Percentiles rank a stretch among this genome's conserved stretches.
phyloP scores from a whole-genome alignment of 2,113 vertebrate genomes.

The Heterotilapia buettikoferi region DNA sequence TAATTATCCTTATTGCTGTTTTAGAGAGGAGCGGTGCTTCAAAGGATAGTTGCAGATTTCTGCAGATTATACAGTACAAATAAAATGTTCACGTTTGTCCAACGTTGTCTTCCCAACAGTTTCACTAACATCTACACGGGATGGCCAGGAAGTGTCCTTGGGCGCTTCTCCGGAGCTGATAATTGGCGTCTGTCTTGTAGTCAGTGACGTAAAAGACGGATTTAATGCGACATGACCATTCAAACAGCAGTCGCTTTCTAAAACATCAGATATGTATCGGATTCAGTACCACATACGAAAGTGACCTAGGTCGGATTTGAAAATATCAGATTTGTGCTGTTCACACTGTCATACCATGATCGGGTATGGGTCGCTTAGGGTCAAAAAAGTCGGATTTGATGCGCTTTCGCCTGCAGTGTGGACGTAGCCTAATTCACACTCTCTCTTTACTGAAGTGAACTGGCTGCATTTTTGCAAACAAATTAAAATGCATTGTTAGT shows the following conservation, averaged over 20 bases:
- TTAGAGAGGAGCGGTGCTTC: not conserved
- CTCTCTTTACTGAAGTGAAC: not conserved
- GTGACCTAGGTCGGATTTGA: not conserved
- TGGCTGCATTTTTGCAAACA: not conserved
- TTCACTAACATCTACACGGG: accelerated
- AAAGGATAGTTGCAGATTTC: not conserved
- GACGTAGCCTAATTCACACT: not conserved
- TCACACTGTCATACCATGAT: not conserved
- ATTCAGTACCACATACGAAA: not conserved
- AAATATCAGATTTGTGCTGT: not conserved
- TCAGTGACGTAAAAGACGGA: not conserved
- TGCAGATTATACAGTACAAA: not conserved
- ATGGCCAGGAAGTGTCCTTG: not conserved
- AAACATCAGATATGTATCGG: not conserved
- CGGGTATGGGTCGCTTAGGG: not conserved
- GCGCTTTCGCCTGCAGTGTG: not conserved
- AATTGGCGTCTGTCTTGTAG: not conserved
- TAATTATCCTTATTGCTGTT: not conserved
- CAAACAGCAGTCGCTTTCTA: not conserved
- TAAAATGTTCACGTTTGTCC: not conserved
- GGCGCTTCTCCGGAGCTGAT: accelerated
- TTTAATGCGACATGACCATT: accelerated
- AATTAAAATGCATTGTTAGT: not conserved
- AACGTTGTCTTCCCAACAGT: not conserved
- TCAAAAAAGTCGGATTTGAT: not conserved